These are phyloP conservation scores for Berghia stephanieae DNA, from an alignment of 1,140 invertebrate species.

Conservation along the genomic window DNA sequence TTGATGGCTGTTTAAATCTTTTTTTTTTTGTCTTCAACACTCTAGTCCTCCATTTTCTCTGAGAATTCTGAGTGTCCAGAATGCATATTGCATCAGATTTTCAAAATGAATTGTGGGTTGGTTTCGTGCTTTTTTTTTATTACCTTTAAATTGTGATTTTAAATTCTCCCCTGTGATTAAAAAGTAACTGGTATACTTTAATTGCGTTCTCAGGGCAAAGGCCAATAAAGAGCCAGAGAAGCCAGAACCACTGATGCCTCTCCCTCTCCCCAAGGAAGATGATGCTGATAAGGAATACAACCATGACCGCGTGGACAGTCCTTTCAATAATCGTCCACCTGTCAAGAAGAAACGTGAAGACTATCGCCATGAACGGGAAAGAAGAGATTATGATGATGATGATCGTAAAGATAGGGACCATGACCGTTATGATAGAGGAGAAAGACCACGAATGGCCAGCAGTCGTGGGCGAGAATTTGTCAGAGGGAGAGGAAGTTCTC, in stretches of 20 bases:
- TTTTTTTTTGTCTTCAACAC: not conserved
- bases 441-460: conserved; percentile 34
- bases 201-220: conserved; percentile 30
- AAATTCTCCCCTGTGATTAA: too few relatives aligned
- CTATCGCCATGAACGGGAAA: conserved; percentile 28
- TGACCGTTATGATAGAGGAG: conserved; percentile 28
- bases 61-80: too few relatives aligned
- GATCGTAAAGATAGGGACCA: conserved; percentile 36
- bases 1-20: too few relatives aligned
- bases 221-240: conserved; percentile 33
- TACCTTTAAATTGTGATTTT: too few relatives aligned
- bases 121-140: too few relatives aligned
- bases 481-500: conserved; percentile 50
- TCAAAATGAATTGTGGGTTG: too few relatives aligned
- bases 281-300: conserved; percentile 11
- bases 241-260: conserved; percentile 27
- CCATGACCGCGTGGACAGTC: conserved; percentile 36
- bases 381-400: conserved; percentile 37
- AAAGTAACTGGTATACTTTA: too few relatives aligned
- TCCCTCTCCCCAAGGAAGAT: conserved; percentile 19
- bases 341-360: conserved; percentile 47
- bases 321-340: conserved; percentile 37
- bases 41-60: too few relatives aligned
- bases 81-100: too few relatives aligned
- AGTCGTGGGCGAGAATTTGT: conserved; percentile 61